phyloP scores from a whole-genome alignment of 2,888 invertebrate species.

The Megaustenia siamemsis region DNA sequence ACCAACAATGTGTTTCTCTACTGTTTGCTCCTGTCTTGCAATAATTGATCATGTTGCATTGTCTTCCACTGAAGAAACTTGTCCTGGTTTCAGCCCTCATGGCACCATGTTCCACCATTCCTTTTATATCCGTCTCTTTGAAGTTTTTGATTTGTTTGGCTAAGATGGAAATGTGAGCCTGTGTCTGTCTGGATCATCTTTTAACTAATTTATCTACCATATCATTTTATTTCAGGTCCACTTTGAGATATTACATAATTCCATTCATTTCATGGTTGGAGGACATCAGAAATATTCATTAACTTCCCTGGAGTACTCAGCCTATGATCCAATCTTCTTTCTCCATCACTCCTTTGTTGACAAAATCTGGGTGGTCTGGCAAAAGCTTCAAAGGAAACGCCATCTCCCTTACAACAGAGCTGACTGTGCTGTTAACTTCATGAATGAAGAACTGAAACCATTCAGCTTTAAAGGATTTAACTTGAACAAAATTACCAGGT shows the following conservation, averaged over 20 bases:
- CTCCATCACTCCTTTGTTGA: conserved; percentile 60
- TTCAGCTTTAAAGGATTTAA: conserved; percentile 50
- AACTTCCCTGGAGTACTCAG: conserved; percentile 61
- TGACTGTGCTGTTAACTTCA: conserved; percentile 59
- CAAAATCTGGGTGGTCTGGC: conserved; percentile 62
- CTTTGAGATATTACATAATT: conserved; percentile 60
- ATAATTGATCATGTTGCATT: too few species aligned
- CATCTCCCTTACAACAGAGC: conserved; percentile 57
- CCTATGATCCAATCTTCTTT: conserved; percentile 62
- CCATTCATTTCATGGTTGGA: conserved; percentile 58
- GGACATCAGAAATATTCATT: conserved; percentile 55
- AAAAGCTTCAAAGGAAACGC: conserved; percentile 58
- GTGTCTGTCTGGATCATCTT: too few species aligned
- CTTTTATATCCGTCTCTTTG: too few species aligned
- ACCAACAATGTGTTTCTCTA: too few species aligned
- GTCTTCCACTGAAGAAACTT: too few species aligned
- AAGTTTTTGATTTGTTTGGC: too few species aligned
- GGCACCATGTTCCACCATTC: too few species aligned
- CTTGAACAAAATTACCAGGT: conserved; percentile 42
- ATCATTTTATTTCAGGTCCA: conserved; percentile 37
- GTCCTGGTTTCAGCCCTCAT: too few species aligned
- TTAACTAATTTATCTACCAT: too few species aligned
- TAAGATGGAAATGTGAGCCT: too few species aligned
- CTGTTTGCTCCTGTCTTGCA: too few species aligned
- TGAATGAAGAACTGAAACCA: conserved; percentile 56